These are phyloP conservation scores for Samia ricini DNA, from an alignment of 1,140 invertebrate species.

Conservation along the genomic window DNA sequence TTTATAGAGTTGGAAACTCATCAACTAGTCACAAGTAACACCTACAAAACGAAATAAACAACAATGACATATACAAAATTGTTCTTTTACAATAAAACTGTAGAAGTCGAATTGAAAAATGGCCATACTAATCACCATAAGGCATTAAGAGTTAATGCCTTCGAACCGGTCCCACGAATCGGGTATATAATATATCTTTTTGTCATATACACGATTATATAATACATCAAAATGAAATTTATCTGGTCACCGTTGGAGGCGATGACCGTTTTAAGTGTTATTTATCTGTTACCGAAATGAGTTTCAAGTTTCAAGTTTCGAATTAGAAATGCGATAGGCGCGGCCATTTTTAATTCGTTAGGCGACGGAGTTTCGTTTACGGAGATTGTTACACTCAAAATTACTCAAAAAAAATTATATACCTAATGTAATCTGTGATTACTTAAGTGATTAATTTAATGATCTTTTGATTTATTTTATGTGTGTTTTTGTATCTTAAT, in stretches of 20 bases:
- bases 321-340: conserved; percentile 23
- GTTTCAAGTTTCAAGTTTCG: conserved; percentile 26
- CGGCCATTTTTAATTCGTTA: conserved; percentile 13
- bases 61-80: not conserved
- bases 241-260: conserved; percentile 50
- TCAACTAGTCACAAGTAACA: not conserved
- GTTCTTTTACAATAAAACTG: not conserved
- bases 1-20: not conserved
- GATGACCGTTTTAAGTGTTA: conserved; percentile 57
- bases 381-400: conserved; percentile 5
- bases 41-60: conserved; percentile 1
- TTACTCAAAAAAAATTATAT: too few relatives aligned
- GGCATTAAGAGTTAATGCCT: conserved; percentile 52
- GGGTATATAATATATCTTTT: conserved; percentile 56
- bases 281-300: conserved; percentile 53
- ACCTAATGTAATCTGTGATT: not conserved
- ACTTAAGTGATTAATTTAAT: not conserved
- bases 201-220: conserved; percentile 49
- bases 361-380: not conserved
- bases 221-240: conserved; percentile 61
- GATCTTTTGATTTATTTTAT: not conserved
- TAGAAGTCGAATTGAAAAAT: not conserved
- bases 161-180: conserved; percentile 35
- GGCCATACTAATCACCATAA: conserved; percentile 45
- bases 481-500: not conserved